A percentile compares a stretch with the other conserved stretches of the same genome.
Conservation (phyloP, 1,140 invertebrate genomes). For the Pectinophora gossypiella region DNA sequence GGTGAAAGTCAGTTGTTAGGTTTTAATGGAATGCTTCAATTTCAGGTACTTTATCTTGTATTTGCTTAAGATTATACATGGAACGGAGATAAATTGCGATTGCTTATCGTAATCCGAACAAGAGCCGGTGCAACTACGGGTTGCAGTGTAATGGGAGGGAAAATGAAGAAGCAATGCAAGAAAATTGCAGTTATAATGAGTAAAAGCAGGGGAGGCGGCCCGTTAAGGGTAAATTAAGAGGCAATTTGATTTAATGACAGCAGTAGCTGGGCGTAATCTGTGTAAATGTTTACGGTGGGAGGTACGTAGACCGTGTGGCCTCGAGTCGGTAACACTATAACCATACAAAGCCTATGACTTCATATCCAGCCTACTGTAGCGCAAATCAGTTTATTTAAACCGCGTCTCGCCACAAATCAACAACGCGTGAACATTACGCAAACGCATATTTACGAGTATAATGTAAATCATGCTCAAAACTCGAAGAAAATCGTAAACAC, state of each 20-base stretch:
- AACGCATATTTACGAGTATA: slow-evolving; percentile 2
- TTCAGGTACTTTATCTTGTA: slow-evolving; percentile 13
- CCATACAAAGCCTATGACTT: slow-evolving; percentile 23
- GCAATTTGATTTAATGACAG: slow-evolving; percentile 40
- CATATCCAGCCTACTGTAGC: slow-evolving; percentile 5
- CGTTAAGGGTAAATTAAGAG: slow-evolving; percentile 34
- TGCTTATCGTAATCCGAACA: slow-evolving; percentile 4
- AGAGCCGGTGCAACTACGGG: neutral
- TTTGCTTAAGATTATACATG: slow-evolving; percentile 24
- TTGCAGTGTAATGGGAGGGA: slow-evolving; percentile 16
- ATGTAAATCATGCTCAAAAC: neutral
- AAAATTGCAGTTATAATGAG: slow-evolving; percentile 32
- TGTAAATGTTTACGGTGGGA: slow-evolving; percentile 17
- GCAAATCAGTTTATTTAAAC: no score
- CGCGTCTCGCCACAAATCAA: no score
- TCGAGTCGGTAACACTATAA: slow-evolving; percentile 17
- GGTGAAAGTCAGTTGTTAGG: slow-evolving; percentile 44
- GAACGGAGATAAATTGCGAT: slow-evolving; percentile 41
- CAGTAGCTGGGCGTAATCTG: slow-evolving; percentile 15
- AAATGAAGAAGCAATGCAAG: slow-evolving; percentile 29
- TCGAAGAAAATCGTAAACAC: neutral
- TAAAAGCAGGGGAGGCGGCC: slow-evolving; percentile 23
- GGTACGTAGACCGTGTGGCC: slow-evolving; percentile 7
- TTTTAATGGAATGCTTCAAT: slow-evolving; percentile 8
- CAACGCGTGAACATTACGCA: neutral